Evolutionary conservation across 2,888 invertebrate genomes (phyloP).

Genomic region (Drosophila percnosoma): DNA sequence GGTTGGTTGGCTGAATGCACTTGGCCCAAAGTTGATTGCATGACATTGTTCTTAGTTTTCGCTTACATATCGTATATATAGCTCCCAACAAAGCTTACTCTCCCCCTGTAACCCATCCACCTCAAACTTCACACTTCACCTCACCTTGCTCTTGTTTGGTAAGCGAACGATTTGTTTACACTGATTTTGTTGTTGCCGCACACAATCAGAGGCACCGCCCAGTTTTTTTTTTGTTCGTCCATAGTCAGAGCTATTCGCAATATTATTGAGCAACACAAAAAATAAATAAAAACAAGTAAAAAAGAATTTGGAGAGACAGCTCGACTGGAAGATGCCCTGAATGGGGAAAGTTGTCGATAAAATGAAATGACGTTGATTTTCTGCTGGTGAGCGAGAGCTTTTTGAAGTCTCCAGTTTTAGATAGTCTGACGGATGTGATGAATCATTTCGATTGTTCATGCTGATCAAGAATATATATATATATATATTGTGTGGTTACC

Average conservation of each 20-base stretch:
- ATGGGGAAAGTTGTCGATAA: background rate
- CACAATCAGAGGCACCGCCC: slow-evolving; percentile 50
- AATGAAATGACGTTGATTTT: background rate
- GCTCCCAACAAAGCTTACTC: slow-evolving; percentile 7
- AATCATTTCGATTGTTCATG: background rate
- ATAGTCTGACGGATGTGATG: background rate
- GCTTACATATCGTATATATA: slow-evolving; percentile 39
- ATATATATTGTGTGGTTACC: background rate
- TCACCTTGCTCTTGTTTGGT: slow-evolving; percentile 25
- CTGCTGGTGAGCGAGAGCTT: background rate
- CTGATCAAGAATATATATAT: background rate
- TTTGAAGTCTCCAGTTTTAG: background rate
- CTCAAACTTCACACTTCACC: slow-evolving; percentile 8
- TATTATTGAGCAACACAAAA: slow-evolving; percentile 49
- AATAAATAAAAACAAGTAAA: background rate
- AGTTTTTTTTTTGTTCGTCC: slow-evolving; percentile 5
- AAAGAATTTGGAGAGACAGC: background rate
- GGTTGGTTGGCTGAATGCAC: slow-evolving; percentile 58
- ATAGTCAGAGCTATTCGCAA: slow-evolving; percentile 50
- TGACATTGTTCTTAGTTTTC: slow-evolving; percentile 77
- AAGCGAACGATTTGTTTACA: slow-evolving; percentile 65
- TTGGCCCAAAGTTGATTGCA: slow-evolving; percentile 77
- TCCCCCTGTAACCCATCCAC: background rate
- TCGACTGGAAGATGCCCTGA: background rate
- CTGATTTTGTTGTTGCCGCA: slow-evolving; percentile 62